phyloP scores from a whole-genome alignment of 2,113 vertebrate genomes.

The Copsychus sechellarum region DNA sequence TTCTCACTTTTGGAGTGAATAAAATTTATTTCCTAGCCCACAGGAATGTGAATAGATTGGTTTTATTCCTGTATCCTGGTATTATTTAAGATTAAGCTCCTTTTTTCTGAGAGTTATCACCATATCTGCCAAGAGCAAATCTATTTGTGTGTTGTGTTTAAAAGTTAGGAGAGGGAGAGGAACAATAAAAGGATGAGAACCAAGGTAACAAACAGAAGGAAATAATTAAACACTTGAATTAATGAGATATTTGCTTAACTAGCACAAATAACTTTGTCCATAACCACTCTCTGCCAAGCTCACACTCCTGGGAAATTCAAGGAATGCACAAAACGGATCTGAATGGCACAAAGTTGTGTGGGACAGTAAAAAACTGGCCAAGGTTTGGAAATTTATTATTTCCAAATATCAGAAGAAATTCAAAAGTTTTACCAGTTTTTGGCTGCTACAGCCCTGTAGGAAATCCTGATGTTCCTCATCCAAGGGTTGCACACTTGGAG shows the following conservation, averaged over 20 bases:
- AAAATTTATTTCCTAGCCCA: background rate
- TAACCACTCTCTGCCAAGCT: background rate
- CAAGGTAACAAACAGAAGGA: background rate
- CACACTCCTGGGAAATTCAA: background rate
- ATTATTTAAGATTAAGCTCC: background rate
- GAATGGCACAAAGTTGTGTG: background rate
- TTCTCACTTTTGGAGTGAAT: background rate
- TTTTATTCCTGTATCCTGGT: background rate
- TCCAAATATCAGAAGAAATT: background rate
- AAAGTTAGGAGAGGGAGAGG: background rate
- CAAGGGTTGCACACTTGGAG: background rate
- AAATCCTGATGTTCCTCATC: background rate
- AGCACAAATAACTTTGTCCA: background rate
- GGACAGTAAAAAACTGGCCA: background rate
- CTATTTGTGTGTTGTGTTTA: background rate
- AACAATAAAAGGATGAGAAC: background rate
- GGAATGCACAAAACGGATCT: background rate
- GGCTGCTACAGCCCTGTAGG: background rate
- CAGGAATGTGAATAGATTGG: background rate
- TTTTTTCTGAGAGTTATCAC: background rate
- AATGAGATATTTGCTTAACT: background rate
- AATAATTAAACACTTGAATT: background rate
- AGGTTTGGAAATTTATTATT: background rate
- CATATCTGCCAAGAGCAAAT: background rate
- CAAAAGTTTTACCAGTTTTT: background rate